Evolutionary conservation across 2,888 invertebrate species (phyloP).

Genomic region (Drosophila melanosoma): DNA sequence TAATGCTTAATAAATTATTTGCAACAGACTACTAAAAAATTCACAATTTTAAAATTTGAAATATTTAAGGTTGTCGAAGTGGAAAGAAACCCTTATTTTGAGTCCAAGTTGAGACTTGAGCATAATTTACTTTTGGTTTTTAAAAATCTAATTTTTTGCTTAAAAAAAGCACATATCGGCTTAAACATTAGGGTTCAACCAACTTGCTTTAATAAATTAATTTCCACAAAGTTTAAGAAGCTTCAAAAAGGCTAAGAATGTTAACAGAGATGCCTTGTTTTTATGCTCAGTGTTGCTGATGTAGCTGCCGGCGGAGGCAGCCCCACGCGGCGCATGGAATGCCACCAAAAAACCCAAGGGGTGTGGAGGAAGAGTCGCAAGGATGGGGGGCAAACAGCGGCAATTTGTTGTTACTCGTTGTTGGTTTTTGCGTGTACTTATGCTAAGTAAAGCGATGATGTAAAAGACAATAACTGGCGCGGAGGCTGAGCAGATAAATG

Average conservation of each 20-base stretch:
- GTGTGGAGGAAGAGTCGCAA: not conserved
- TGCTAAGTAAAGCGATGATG: constrained; percentile 80
- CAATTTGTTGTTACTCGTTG: constrained; percentile 70
- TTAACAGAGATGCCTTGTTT: not conserved
- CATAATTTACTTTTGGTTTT: not conserved
- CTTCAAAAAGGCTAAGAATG: not conserved
- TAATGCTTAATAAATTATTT: not conserved
- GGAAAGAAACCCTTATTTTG: not conserved
- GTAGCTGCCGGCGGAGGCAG: constrained; percentile 57
- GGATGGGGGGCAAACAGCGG: constrained; percentile 19
- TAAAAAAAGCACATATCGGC: not conserved
- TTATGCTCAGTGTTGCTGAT: constrained; percentile 10
- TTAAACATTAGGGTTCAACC: not conserved
- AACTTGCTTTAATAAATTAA: not conserved
- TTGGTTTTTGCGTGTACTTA: constrained; percentile 69
- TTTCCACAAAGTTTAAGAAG: not conserved
- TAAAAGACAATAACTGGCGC: constrained; percentile 73
- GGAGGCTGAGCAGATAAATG: constrained; percentile 4
- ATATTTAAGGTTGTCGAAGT: not conserved
- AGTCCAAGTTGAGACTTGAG: not conserved
- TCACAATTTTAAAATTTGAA: not conserved
- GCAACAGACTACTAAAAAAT: not conserved
- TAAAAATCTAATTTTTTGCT: not conserved
- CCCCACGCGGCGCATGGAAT: constrained; percentile 69
- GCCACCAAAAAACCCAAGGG: constrained; percentile 46